Conservation (phyloP, 2,113 vertebrate species). For the Lycaon pictus region DNA sequence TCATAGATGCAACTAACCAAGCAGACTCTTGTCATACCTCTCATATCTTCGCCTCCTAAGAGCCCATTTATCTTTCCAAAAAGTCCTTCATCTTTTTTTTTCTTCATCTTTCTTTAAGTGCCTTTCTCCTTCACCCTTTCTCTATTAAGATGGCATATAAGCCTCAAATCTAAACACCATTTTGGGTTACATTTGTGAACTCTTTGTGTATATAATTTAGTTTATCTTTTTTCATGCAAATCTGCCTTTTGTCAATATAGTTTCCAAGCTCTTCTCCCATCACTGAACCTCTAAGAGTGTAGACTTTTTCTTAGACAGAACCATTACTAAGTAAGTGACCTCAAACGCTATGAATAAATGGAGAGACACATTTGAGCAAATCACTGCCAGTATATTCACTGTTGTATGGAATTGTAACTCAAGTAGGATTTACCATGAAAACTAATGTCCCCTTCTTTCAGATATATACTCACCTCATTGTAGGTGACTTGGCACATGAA, state of each 20-base stretch:
- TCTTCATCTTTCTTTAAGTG: not conserved
- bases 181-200: not conserved
- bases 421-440: not conserved
- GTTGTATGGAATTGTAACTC: too few species aligned
- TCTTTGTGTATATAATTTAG: not conserved
- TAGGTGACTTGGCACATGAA: not conserved
- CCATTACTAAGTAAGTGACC: not conserved
- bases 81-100: not conserved
- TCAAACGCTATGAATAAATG: too few species aligned
- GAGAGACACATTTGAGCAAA: not conserved
- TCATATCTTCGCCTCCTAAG: not conserved
- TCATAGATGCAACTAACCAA: not conserved
- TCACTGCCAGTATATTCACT: not conserved
- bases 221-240: not conserved
- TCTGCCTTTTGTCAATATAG: not conserved
- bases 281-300: not conserved
- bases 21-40: not conserved
- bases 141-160: not conserved
- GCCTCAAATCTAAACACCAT: not conserved
- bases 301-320: not conserved
- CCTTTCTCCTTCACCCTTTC: not conserved
- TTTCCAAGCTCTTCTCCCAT: not conserved
- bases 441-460: not conserved
- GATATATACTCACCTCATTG: not conserved
- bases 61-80: not conserved